Conservation (phyloP, 2,113 vertebrate species). For the Hoplias malabaricus region DNA sequence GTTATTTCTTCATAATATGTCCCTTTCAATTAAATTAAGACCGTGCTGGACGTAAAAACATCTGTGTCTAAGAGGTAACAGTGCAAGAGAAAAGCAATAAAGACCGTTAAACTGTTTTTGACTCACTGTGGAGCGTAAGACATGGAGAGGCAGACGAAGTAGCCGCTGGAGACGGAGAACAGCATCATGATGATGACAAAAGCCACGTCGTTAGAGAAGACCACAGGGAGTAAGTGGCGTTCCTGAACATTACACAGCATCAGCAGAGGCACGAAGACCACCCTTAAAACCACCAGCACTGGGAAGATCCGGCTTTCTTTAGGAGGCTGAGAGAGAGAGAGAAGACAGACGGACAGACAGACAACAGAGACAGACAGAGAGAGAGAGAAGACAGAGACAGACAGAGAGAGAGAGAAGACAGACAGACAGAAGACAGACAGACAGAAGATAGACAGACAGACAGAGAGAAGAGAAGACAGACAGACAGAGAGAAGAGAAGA, state of each 20-base stretch:
- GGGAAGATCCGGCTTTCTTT: conserved; percentile 78
- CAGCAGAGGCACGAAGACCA: conserved; percentile 81
- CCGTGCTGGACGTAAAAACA: not conserved
- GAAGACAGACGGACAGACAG: not conserved
- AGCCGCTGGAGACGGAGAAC: conserved; percentile 83
- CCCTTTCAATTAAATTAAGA: too few species aligned
- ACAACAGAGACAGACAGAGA: not conserved
- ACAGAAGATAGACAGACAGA: too few species aligned
- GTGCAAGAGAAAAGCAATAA: too few species aligned
- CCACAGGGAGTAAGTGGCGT: conserved; percentile 65
- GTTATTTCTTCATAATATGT: too few species aligned
- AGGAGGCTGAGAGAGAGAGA: conserved; percentile 67
- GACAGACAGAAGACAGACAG: too few species aligned
- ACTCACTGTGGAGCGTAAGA: conserved; percentile 86
- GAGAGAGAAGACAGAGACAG: conserved; percentile 64
- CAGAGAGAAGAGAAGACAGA: too few species aligned
- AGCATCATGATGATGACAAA: conserved; percentile 80
- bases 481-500: too few species aligned
- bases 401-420: not conserved
- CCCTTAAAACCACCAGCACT: conserved; percentile 71
- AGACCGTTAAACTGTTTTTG: too few species aligned
- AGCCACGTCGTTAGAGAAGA: conserved; percentile 73
- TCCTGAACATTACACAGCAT: conserved; percentile 82
- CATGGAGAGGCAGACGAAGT: conserved; percentile 86
- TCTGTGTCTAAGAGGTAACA: too few species aligned